Conservation (phyloP, 2,888 invertebrate species). For the Philonicus albiceps region DNA sequence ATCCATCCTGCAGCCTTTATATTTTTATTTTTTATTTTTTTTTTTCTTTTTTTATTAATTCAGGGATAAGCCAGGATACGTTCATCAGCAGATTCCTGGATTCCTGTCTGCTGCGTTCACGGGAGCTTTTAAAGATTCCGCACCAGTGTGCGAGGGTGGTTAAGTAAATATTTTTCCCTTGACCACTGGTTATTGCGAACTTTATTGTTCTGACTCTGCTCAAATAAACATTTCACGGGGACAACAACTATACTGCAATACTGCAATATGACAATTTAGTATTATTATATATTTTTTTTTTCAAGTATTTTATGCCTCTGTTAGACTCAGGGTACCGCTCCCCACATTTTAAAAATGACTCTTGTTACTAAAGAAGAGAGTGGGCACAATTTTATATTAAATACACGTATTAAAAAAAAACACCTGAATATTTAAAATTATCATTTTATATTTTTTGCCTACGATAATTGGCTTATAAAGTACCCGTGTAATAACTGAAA, state of each 20-base stretch:
- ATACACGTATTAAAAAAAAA: no score
- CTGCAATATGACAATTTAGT: background rate
- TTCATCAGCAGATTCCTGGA: background rate
- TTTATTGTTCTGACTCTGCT: background rate
- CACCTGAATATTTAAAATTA: background rate
- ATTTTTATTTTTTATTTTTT: no score
- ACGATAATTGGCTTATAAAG: background rate
- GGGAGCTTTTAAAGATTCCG: background rate
- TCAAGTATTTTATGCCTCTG: background rate
- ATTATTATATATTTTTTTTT: background rate
- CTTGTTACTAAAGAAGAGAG: background rate
- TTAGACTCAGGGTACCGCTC: background rate
- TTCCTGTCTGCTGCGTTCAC: background rate
- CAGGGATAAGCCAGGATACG: background rate
- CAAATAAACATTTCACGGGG: background rate
- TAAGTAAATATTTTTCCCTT: background rate
- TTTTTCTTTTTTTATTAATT: background rate
- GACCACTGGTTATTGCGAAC: background rate
- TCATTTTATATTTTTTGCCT: background rate
- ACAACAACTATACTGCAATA: background rate
- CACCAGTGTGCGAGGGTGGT: background rate
- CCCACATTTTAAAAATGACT: background rate
- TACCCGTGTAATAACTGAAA: background rate
- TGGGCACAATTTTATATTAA: no score
- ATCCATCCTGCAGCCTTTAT: background rate